phyloP scores from a whole-genome alignment of 2,888 invertebrate species.

The Cryptocephalus primarius region DNA sequence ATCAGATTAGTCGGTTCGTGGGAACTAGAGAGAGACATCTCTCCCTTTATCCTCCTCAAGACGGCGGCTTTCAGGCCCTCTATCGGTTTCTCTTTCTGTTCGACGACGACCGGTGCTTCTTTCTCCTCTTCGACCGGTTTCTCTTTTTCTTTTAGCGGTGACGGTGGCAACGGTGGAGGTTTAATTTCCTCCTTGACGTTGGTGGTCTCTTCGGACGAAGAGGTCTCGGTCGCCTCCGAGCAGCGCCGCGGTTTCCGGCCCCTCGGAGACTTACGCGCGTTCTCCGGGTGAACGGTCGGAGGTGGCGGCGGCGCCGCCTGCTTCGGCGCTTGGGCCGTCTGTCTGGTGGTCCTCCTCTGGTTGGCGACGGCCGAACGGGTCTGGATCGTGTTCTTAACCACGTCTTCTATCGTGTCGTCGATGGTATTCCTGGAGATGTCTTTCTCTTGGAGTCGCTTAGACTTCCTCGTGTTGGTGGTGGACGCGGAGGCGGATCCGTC shows the following conservation, averaged over 20 bases:
- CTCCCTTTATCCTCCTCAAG: constrained; percentile 33
- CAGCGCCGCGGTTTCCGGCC: constrained; percentile 52
- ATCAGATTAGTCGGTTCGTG: constrained; percentile 56
- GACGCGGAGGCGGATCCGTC: constrained; percentile 53
- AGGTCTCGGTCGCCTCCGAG: constrained; percentile 55
- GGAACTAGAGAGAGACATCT: constrained; percentile 22
- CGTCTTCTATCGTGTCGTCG: constrained; percentile 85
- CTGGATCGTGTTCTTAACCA: constrained; percentile 56
- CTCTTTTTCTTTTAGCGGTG: constrained; percentile 8
- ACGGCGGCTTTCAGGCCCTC: constrained; percentile 34
- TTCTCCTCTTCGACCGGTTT: constrained; percentile 10
- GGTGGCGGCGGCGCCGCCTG: constrained; percentile 9
- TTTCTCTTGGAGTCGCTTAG: constrained; percentile 66
- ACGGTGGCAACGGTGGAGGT: neutral
- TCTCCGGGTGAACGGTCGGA: constrained; percentile 18
- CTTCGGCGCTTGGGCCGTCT: constrained; percentile 24
- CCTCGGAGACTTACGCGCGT: constrained; percentile 51
- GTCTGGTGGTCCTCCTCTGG: constrained; percentile 47
- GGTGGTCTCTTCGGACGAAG: constrained; percentile 47
- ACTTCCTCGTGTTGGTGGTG: constrained; percentile 61
- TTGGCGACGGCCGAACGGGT: constrained; percentile 35
- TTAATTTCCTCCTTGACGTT: constrained; percentile 6
- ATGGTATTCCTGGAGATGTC: constrained; percentile 65
- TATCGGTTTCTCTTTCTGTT: constrained; percentile 26
- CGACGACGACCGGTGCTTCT: constrained; percentile 11